Evolutionary conservation across 2,888 invertebrate genomes (phyloP), one percentile per base, ranked within the genome.

Genomic region (Agonum fuliginosum): DNA sequence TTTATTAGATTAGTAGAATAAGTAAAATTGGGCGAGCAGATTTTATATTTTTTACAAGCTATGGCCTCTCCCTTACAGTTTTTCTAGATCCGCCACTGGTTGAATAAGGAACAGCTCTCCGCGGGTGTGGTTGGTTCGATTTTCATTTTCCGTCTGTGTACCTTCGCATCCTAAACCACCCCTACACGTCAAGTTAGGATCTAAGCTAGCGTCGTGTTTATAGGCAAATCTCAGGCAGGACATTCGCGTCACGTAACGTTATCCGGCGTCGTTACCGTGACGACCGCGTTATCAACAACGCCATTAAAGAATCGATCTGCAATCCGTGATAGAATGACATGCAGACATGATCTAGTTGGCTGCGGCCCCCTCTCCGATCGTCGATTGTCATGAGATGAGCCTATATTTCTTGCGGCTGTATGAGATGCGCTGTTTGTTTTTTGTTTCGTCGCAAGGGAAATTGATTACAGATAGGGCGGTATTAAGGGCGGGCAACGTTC

Each of bases 201-300:
- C 37, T 37, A 37, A 37, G 37, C 37, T 37, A 12, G 37, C 4
- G 37, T n/a, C 37, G 48, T 19, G 19, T 30, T 24, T 62, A 62
- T 30, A 62, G 62, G 62, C 24, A 70, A 70, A 70, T 46, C 70
- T 27, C 24, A n/a, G 22, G 2, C 43, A 22, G 70, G 12, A 24
- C 17, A 70, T 70, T 70, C 70, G 4, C 41, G 70, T 70, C 70
- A 70, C 70, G 70, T 70, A 43, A 20, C 48, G 48, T 48, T 48
- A 48, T 48, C 48, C 48, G 8, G 48, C 48, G 20, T 27, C 70
- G 70, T 70, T 46, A 41, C 70, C 70, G 10, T 43, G 43, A 41
- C 22, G 41, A 70, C 70, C 24, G 70, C 70, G 48, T 70, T 70
- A 70, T 43, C 70, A 70, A 70, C 70, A 70, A 70, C 20, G 19